Conservation (phyloP, 2,797 vertebrate genomes). For the Pangasius mekongensis region DNA sequence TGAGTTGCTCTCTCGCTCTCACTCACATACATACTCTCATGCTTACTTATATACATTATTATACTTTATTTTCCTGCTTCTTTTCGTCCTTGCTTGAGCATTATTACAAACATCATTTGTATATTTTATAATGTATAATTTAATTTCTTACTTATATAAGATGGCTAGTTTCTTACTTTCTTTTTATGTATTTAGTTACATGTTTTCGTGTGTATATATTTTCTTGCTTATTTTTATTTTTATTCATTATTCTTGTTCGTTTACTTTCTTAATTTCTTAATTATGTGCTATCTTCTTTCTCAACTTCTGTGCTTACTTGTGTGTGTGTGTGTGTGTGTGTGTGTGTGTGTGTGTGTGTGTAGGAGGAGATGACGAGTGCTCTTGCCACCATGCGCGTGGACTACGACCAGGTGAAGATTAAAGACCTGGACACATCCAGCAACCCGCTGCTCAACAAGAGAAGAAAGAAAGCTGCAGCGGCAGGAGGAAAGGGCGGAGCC, state of each 20-base stretch:
- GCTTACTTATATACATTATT: background rate
- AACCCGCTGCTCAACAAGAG: conserved; percentile 96
- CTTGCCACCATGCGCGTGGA: conserved; percentile 97
- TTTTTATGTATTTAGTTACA: background rate
- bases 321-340: conserved; percentile 27
- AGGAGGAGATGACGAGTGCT: conserved; percentile 98
- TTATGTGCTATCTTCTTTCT: background rate
- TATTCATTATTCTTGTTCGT: background rate
- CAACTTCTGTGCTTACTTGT: background rate
- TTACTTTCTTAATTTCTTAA: background rate
- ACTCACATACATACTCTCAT: background rate
- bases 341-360: conserved; percentile 36
- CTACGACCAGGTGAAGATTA: conserved; percentile 98
- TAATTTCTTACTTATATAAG: too few species aligned
- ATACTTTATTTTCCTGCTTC: background rate
- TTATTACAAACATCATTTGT: background rate
- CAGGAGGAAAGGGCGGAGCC: conserved; percentile 74
- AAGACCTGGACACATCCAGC: conserved; percentile 94
- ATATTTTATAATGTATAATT: too few species aligned
- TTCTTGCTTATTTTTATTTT: background rate
- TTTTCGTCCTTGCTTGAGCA: background rate
- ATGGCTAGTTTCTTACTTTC: background rate
- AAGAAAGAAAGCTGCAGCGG: conserved; percentile 92
- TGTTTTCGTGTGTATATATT: background rate
- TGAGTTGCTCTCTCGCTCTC: background rate